Base-by-base conservation (phyloP, 2,888 invertebrate species). In the Phrixothrix hirtus region DNA sequence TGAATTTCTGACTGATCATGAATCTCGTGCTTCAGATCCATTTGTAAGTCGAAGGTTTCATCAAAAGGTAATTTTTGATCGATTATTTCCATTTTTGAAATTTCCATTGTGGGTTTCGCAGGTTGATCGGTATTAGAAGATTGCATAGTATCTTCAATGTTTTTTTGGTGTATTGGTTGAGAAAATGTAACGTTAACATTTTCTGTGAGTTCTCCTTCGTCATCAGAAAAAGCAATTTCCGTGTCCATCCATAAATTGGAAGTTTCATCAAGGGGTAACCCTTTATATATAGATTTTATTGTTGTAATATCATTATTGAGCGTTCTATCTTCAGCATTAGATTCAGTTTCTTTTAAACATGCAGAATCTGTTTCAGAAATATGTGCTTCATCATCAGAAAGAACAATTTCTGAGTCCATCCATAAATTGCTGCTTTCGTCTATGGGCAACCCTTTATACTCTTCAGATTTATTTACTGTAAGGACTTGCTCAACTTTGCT, bases 341-440 rank as follows among this genome's bases (percentile, higher is more conserved):
- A 15, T 25, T 34, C 21, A 21, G 25, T 14, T 37, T 37, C 35
- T 34, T 32, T 31, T 2, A 25, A 7, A n/a, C 4, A 5, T 6
- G 21, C 34, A 7, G 5, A 4, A 7, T 38, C 14, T 13, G 2
- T 36, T 36, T 21, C 27, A n/a, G n/a, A n/a, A n/a, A n/a, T n/a
- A n/a, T n/a, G n/a, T 17, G 14, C 17, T 9, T 45, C 53, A 9
- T 53, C 47, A 14, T 48, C 47, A 11, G 53, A 32, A 11, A 53
- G 2, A 2, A 51, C 39, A 31, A 54, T 46, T 46, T 46, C 50
- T 6, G 43, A 27, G 34, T 37, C 58, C 43, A 35, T 72, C 73
- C 73, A 74, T 4, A 63, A 51, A 30, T 57, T 66, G 9, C 64
- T 48, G 0, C 67, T 59, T 1, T 67, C 67, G 41, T 62, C 62